Conservation (phyloP, 2,888 invertebrate species). For the Clostera curtula region DNA sequence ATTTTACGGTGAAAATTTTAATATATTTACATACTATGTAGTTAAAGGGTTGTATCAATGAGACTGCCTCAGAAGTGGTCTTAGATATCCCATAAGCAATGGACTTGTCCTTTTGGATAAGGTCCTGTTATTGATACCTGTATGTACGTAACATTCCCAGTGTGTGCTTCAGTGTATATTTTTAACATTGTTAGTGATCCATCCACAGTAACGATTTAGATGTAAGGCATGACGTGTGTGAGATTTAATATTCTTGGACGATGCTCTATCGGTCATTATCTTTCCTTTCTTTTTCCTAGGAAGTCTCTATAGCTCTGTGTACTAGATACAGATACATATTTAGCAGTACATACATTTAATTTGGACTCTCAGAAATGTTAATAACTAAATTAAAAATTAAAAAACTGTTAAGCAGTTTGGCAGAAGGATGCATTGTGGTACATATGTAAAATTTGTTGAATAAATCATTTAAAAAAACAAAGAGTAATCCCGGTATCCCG, state of each 20-base stretch:
- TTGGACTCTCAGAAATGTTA: too few species aligned
- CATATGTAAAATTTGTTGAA: too few species aligned
- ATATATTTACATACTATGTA: conserved; percentile 64
- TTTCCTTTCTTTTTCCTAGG: conserved; percentile 12
- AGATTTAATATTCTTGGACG: conserved; percentile 43
- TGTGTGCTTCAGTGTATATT: conserved; percentile 62
- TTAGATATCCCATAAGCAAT: too few species aligned
- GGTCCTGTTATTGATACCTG: conserved; percentile 69
- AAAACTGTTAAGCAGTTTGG: too few species aligned
- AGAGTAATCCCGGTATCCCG: too few species aligned
- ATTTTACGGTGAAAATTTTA: conserved; percentile 25
- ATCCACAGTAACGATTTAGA: conserved; percentile 62
- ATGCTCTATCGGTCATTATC: conserved; percentile 46
- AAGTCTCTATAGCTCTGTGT: too few species aligned
- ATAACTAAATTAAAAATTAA: too few species aligned
- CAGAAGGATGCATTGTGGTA: too few species aligned
- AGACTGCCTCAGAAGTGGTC: too few species aligned
- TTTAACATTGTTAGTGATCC: conserved; percentile 71
- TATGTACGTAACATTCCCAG: conserved; percentile 71
- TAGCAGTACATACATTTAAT: too few species aligned
- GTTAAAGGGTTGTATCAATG: conserved; percentile 39
- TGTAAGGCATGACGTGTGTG: conserved; percentile 68
- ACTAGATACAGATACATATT: too few species aligned
- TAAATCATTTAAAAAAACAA: too few species aligned
- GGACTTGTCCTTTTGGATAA: conserved; percentile 21